These are phyloP conservation scores for Melanotaenia nigrans DNA, from an alignment of 2,797 vertebrate genomes.

Conservation along the genomic window DNA sequence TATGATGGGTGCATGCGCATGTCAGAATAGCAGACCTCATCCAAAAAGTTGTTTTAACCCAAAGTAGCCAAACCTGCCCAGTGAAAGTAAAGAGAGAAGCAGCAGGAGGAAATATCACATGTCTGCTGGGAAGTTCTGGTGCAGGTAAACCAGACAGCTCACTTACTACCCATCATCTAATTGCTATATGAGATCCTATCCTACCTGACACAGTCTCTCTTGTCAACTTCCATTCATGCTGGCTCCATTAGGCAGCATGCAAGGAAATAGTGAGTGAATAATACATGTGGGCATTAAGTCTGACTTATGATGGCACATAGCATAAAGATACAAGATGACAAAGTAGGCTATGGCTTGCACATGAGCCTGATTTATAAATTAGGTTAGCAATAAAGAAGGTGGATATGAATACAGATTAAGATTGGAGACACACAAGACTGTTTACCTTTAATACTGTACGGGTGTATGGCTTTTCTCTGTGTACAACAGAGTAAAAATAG, in stretches of 20 bases:
- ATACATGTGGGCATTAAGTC: conserved; percentile 67
- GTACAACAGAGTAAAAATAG: conserved; percentile 6
- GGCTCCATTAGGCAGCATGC: conserved; percentile 54
- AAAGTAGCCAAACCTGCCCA: conserved; percentile 56
- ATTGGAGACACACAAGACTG: conserved; percentile 19
- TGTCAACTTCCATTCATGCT: conserved; percentile 64
- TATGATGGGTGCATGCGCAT: conserved; percentile 23
- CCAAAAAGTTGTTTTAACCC: conserved; percentile 23
- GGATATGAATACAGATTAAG: conserved; percentile 5
- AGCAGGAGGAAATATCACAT: conserved; percentile 34
- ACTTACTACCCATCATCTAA: conserved; percentile 70
- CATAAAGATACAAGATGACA: conserved; percentile 57
- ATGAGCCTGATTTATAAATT: conserved; percentile 42
- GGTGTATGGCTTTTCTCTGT: too few species aligned
- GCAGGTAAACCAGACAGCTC: conserved; percentile 63
- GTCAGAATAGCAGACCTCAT: conserved; percentile 28
- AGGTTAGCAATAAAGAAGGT: conserved; percentile 14
- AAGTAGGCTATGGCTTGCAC: conserved; percentile 35
- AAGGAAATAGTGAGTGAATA: conserved; percentile 69
- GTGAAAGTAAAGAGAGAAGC: conserved; percentile 33
- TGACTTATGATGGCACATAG: conserved; percentile 47
- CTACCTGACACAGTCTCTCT: conserved; percentile 65
- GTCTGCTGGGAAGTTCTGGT: conserved; percentile 51
- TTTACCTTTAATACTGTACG: conserved; percentile 31
- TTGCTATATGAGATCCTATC: conserved; percentile 66